Conservation (phyloP, 2,888 invertebrate species). For the Ectemnius cavifrons region DNA sequence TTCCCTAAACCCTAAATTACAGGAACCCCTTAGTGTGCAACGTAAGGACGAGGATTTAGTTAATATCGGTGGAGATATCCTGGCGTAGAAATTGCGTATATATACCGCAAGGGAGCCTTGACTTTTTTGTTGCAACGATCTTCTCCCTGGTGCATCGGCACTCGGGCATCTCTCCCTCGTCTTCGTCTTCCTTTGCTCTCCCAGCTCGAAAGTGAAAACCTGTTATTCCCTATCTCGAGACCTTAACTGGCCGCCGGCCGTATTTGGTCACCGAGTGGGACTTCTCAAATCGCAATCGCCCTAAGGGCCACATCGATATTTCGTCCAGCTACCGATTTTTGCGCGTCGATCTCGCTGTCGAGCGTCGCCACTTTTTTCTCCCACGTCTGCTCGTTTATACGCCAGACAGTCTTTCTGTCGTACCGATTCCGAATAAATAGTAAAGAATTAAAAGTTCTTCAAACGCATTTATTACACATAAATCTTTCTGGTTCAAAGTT, state of each 20-base stretch:
- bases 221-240: constrained; percentile 56
- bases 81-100: constrained; percentile 38
- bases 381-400: constrained; percentile 4
- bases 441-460: no score
- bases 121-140: constrained; percentile 38
- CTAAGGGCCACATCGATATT: constrained; percentile 43
- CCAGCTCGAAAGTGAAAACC: constrained; percentile 60
- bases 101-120: constrained; percentile 45
- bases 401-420: no score
- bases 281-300: constrained; percentile 40
- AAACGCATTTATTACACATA: no score
- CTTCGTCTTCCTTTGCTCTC: constrained; percentile 48
- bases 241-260: constrained; percentile 41
- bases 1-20: no score
- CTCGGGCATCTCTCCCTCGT: constrained; percentile 25
- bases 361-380: constrained; percentile 27
- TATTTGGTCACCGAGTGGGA: constrained; percentile 56
- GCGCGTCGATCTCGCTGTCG: constrained; percentile 25
- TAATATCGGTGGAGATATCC: constrained; percentile 30
- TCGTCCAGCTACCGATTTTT: constrained; percentile 31
- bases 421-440: no score
- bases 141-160: not conserved
- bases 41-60: not conserved
- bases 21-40: no score
- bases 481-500: not conserved